Evolutionary conservation across 1,140 invertebrate genomes (phyloP), one percentile per base, ranked within the genome.

Genomic region (Bombus soroeensis): DNA sequence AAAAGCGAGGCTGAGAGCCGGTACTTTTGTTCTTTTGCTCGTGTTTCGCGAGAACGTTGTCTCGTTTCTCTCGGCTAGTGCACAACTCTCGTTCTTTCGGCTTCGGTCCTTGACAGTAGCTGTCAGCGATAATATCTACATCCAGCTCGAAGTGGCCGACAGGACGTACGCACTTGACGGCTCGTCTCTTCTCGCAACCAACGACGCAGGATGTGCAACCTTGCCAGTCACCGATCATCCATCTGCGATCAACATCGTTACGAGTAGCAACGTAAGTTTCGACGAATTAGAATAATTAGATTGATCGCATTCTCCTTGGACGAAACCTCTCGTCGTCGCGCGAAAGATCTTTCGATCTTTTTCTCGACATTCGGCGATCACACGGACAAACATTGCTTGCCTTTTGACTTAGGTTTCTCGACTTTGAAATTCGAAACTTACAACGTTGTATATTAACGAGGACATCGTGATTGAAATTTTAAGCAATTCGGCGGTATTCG

Each of bases 181-280:
- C 75, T 34, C 93, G 83, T n/a, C 59, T 76, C 28, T 89, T 88
- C 76, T 89, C 81, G 77, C 89, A 89, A 37, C 79, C 85, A 12
- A 74, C 78, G 22, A 81, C 88, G 75, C 93, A 91, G 13, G 75
- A 84, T 28, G 70, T 68, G 74, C 93, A 93, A 22, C 91, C 89
- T 83, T 92, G 90, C 93, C 94, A 94, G 39, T 94, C 93, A 78
- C 93, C 93, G 34, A 94, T 89, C 85, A 94, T 91, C 94, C 94
- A 94, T 82, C 94, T 94, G 70, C 64, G 83, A 82, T 66, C 37
- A 76, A 32, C 22, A 37, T 43, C 18, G 53, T 37, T 39, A 18
- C 10, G 13, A 37, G 47, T 8, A 22, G 6, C 47, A 53, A 53
- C 18, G 47, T 53, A 53, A 53, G 47, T 76, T 76, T 53, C 43